Base-by-base conservation (phyloP, 1,140 invertebrate species). In the Drosophila busckii region DNA sequence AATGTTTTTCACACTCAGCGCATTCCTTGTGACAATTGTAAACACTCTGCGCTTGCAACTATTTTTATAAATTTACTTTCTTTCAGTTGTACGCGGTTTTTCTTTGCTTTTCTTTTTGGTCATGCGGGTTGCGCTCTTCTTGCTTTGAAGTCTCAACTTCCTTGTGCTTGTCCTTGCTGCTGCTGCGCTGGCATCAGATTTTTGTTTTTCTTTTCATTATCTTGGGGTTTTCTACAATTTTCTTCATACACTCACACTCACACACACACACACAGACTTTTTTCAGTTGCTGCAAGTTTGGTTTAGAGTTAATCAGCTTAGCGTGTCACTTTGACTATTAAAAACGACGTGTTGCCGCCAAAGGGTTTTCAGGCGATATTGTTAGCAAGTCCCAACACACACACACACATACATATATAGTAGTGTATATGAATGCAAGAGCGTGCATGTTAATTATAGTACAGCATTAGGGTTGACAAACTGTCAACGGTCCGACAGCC, bases 231-330 rank as follows among this genome's bases (percentile, higher is more conserved):
- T 29, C 25, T 45, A 53, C 49, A n/a, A n/a, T n/a, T n/a, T n/a
- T n/a, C n/a, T n/a, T n/a, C n/a, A n/a, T n/a, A n/a, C n/a, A n/a
- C n/a, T n/a, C n/a, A n/a, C n/a, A n/a, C n/a, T n/a, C n/a, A n/a
- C n/a, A n/a, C n/a, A n/a, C n/a, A n/a, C n/a, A n/a, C n/a, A n/a
- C n/a, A n/a, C n/a, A n/a, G n/a, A n/a, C n/a, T n/a, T n/a, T 53
- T 63, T 40, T 25, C 53, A 22, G 40, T 25, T 41, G 32, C 44
- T 41, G 41, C 38, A 46, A 35, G 26, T 80, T 71, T 68, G 73
- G 73, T 73, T 78, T 78, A 68, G 73, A 78, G 73, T 73, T 78
- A 78, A 78, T 78, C 73, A 78, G 73, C 73, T 78, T 80, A 78
- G 58, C 58, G 58, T 78, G 73, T 71, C 71, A 78, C 67, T 78